Percentiles rank a stretch among this genome's conserved stretches.
These are phyloP conservation scores for Rhamnusium bicolor DNA, from an alignment of 2,888 invertebrate genomes.

Conservation along the genomic window DNA sequence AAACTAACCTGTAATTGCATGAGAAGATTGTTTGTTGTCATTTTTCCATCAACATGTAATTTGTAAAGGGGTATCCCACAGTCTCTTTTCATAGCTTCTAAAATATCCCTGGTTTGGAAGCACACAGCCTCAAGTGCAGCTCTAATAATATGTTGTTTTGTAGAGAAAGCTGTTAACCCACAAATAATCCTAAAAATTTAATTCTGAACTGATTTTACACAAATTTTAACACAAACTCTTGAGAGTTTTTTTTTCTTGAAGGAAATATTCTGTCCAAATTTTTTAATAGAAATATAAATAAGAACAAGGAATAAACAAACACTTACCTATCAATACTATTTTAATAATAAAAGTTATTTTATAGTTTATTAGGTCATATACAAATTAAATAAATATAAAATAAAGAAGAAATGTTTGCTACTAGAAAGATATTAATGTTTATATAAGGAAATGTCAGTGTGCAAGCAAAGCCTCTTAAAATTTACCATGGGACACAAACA, in stretches of 20 bases:
- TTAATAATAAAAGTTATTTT: too few relatives aligned
- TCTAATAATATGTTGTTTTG: conserved; percentile 92
- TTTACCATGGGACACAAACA: too few relatives aligned
- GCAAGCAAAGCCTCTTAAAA: not conserved
- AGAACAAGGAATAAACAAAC: too few relatives aligned
- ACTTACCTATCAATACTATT: too few relatives aligned
- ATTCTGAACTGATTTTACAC: not conserved
- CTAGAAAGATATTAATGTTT: not conserved
- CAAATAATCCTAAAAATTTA: conserved; percentile 82
- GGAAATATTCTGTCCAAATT: too few relatives aligned
- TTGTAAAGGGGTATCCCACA: conserved; percentile 88
- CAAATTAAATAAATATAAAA: not conserved
- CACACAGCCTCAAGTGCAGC: conserved; percentile 96
- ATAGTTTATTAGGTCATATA: not conserved
- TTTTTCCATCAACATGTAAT: conserved; percentile 93
- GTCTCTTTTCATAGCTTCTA: conserved; percentile 96
- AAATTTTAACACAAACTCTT: too few relatives aligned
- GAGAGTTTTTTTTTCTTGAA: too few relatives aligned
- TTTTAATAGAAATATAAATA: too few relatives aligned
- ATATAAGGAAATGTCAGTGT: not conserved
- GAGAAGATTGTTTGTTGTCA: conserved; percentile 90
- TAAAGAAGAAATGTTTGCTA: not conserved
- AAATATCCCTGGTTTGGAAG: conserved; percentile 94
- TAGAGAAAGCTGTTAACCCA: conserved; percentile 94
- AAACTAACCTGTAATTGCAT: conserved; percentile 88